phyloP scores from a whole-genome alignment of 2,113 vertebrate species.

The Upupa epops region DNA sequence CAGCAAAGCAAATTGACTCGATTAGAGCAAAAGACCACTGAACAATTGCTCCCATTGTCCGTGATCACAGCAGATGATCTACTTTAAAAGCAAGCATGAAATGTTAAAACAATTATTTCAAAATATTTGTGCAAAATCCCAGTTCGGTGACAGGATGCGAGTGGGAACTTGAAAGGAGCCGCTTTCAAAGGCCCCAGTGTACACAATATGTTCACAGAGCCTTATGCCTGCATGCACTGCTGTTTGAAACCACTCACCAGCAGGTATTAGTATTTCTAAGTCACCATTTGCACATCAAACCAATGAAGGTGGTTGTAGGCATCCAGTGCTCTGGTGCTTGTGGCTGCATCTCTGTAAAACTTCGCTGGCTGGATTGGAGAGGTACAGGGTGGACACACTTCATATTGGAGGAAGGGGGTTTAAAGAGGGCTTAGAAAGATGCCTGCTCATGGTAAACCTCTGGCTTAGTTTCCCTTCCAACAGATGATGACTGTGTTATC shows the following conservation, averaged over 20 bases:
- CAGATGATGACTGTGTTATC: not conserved
- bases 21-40: conserved; percentile 17
- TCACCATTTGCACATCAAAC: conserved; percentile 8
- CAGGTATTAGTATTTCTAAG: not conserved
- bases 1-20: conserved; percentile 59
- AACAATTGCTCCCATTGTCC: conserved; percentile 4
- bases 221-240: not conserved
- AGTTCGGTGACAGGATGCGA: not conserved
- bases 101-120: conserved; percentile 1
- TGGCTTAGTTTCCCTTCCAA: not conserved
- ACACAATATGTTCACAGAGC: not conserved
- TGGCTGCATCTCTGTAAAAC: not conserved
- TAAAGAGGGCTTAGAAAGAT: not conserved
- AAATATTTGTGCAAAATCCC: conserved; percentile 18
- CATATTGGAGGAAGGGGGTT: too few relatives aligned
- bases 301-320: not conserved
- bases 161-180: not conserved
- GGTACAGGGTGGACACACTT: not conserved
- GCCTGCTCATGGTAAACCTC: not conserved
- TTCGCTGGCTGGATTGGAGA: not conserved
- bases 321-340: rapidly evolving
- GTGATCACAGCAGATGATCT: conserved; percentile 40
- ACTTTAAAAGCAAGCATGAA: conserved; percentile 15
- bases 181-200: not conserved
- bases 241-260: not conserved